phyloP scores from a whole-genome alignment of 2,113 vertebrate genomes.

The Rissa tridactyla region DNA sequence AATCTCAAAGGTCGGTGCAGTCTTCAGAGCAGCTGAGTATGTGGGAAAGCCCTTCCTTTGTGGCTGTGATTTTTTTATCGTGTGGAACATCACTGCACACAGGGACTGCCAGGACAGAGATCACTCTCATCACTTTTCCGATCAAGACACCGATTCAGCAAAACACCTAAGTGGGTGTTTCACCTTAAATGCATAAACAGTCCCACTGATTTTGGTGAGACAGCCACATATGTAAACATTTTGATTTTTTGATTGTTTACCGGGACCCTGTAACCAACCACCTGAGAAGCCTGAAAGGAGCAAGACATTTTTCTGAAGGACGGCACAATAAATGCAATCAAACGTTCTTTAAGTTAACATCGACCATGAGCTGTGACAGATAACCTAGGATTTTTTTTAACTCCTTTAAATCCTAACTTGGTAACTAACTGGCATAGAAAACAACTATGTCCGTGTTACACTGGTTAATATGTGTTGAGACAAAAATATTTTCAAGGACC shows the following conservation, averaged over 20 bases:
- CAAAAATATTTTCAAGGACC: neutral
- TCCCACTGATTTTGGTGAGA: neutral
- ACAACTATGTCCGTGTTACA: too few species aligned
- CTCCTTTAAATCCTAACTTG: neutral
- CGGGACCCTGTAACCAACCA: neutral
- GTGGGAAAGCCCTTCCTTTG: neutral
- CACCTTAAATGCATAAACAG: neutral
- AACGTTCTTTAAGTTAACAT: neutral
- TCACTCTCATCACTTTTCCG: accelerated
- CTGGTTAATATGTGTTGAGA: neutral
- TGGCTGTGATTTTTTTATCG: accelerated
- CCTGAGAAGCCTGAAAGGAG: neutral
- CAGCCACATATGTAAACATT: neutral
- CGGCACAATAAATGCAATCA: neutral
- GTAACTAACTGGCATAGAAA: neutral
- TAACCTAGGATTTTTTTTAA: accelerated
- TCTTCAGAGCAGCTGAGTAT: neutral
- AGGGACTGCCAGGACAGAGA: neutral
- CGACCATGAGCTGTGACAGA: neutral
- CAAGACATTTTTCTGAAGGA: neutral
- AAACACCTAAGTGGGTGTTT: accelerated
- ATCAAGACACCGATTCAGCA: too few species aligned
- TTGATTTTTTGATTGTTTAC: neutral
- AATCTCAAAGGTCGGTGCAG: neutral
- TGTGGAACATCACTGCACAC: accelerated